Percentiles rank a stretch among this genome's conserved stretches.
phyloP scores from a whole-genome alignment of 2,888 invertebrate genomes.

The Masnerella sp. region DNA sequence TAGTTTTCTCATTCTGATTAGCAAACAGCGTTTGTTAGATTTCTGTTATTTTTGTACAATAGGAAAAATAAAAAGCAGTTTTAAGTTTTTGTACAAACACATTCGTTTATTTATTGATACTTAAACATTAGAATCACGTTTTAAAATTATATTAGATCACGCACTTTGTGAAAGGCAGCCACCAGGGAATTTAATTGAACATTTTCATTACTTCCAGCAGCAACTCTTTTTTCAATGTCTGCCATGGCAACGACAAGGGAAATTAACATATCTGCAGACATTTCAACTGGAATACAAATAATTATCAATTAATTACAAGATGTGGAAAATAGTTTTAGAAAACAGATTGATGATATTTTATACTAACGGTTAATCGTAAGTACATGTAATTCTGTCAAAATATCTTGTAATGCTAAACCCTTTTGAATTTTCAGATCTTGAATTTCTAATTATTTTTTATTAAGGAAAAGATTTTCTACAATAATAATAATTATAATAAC shows the following conservation, averaged over 20 bases:
- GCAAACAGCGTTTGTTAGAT: too few relatives aligned
- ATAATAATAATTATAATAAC: conserved; percentile 17
- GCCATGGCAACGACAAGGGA: conserved; percentile 91
- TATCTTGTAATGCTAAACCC: conserved; percentile 95
- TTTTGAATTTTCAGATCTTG: conserved; percentile 91
- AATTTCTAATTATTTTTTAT: conserved; percentile 80
- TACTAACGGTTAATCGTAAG: conserved; percentile 89
- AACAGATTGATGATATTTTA: background rate
- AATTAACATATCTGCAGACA: conserved; percentile 88
- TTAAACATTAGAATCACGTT: too few relatives aligned
- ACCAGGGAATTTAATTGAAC: conserved; percentile 93
- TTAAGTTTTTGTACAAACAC: conserved; percentile 1
- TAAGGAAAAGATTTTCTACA: conserved; percentile 62
- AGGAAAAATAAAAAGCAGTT: conserved; percentile 1
- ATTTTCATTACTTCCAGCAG: conserved; percentile 92
- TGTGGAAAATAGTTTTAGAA: background rate
- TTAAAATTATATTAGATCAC: conserved; percentile 77
- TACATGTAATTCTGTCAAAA: conserved; percentile 93
- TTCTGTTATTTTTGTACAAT: conserved; percentile 10
- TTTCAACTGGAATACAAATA: conserved; percentile 84
- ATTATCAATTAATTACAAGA: background rate
- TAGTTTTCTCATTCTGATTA: too few relatives aligned
- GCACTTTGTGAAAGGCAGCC: conserved; percentile 89
- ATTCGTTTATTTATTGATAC: conserved; percentile 5
- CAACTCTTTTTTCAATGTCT: conserved; percentile 91